Evolutionary conservation across 2,888 invertebrate species (phyloP).

Genomic region (Hofmannophila pseudospretella): DNA sequence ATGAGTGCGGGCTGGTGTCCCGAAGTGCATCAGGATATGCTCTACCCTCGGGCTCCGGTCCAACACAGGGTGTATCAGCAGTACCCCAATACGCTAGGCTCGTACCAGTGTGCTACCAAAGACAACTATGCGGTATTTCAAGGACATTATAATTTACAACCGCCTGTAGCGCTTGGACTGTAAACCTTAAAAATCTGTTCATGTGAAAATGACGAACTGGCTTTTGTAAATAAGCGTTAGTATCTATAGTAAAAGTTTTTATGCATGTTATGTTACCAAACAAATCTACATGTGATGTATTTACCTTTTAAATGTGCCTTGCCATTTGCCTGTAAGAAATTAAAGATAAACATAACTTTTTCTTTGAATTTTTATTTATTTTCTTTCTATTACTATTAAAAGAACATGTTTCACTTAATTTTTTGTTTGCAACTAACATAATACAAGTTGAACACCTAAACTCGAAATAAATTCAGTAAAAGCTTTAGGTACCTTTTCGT

Average conservation of each 20-base stretch:
- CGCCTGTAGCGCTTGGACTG: slow-evolving; percentile 68
- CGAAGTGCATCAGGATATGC: slow-evolving; percentile 52
- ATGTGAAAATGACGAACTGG: slow-evolving; percentile 6
- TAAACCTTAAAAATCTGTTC: slow-evolving; percentile 26
- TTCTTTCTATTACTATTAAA: neutral
- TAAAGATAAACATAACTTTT: slow-evolving; percentile 1
- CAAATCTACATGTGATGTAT: slow-evolving; percentile 36
- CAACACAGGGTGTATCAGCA: slow-evolving; percentile 62
- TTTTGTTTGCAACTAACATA: too few relatives aligned
- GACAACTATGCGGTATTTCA: slow-evolving; percentile 71
- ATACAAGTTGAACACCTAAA: too few relatives aligned
- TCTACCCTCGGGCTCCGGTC: slow-evolving; percentile 46
- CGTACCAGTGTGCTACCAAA: slow-evolving; percentile 68
- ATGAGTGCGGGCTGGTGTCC: slow-evolving; percentile 54
- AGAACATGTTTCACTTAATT: too few relatives aligned
- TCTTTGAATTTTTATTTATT: slow-evolving; percentile 2
- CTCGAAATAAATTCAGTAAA: too few relatives aligned
- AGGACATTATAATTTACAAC: slow-evolving; percentile 69
- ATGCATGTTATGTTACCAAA: slow-evolving; percentile 43
- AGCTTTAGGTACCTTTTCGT: too few relatives aligned
- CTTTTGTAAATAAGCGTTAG: slow-evolving; percentile 10
- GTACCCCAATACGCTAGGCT: slow-evolving; percentile 48
- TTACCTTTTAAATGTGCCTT: slow-evolving; percentile 13
- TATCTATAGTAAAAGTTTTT: slow-evolving; percentile 11
- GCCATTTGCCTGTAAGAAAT: slow-evolving; percentile 1